Percentiles rank a stretch among this genome's conserved stretches.
Conservation (phyloP, 1,140 invertebrate genomes). For the Tetramorium simillimum region DNA sequence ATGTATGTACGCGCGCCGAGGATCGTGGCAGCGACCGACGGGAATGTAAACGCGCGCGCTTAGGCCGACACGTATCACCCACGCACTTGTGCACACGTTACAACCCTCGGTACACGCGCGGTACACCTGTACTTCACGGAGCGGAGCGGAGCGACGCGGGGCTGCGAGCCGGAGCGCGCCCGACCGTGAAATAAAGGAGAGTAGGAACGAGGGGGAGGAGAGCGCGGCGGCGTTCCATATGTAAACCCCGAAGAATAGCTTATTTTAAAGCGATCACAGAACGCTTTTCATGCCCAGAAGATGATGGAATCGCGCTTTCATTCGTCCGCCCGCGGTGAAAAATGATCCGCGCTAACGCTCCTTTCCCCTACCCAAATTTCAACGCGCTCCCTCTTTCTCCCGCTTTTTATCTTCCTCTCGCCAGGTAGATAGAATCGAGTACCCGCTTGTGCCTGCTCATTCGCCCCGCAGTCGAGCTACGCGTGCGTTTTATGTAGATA, state of each 20-base stretch:
- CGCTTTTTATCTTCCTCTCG: conserved; percentile 16
- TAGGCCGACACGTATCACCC: conserved; percentile 3
- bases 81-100: conserved; percentile 11
- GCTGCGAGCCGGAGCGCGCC: conserved; percentile 20
- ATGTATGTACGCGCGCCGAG: background rate
- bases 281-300: conserved; percentile 81
- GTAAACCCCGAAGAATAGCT: conserved; percentile 81
- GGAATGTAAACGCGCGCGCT: conserved; percentile 24
- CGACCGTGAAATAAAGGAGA: conserved; percentile 78
- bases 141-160: background rate
- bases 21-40: background rate
- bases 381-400: conserved; percentile 9
- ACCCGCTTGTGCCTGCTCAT: background rate
- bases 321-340: conserved; percentile 73
- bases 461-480: background rate
- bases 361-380: conserved; percentile 41
- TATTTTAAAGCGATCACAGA: conserved; percentile 82
- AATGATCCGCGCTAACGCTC: conserved; percentile 66
- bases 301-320: conserved; percentile 81
- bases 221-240: conserved; percentile 73
- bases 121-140: conserved; percentile 19
- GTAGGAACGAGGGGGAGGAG: background rate
- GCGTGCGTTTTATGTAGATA: conserved; percentile 23
- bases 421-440: conserved; percentile 21
- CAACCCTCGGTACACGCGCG: conserved; percentile 21